Evolutionary conservation across 1,140 invertebrate species (phyloP), one percentile per base, ranked within the genome.

Genomic region (Drosophila lacertosa): DNA sequence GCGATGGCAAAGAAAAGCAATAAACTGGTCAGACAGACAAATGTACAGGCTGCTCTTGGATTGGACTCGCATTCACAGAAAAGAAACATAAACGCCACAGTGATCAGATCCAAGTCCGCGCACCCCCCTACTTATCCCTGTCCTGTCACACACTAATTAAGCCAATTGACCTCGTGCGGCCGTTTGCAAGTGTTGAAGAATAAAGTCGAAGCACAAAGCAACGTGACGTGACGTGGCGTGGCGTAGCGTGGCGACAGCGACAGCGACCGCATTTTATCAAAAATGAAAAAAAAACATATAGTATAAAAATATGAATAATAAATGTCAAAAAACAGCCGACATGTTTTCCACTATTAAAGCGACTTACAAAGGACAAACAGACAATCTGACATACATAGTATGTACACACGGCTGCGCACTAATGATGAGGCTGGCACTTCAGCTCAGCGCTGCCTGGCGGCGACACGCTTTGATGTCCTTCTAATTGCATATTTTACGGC

Each of bases 401-500:
- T 40, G 47, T 63, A 53, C 51, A 64, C 40, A 39, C 47, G 48
- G 40, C n/a, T 55, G 55, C 48, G 69, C 82, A 71, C 82, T 88
- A 81, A 86, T 81, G 77, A 86, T 81, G 77, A 77, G 68, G 45
- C 68, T 59, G 62, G 51, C 40, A 42, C 75, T 75, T 73, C 39
- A 73, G 45, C 39, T 45, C 33, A 40, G 15, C 9, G 47, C 53
- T 3, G 1, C 54, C 44, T 47, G 53, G 40, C 57, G 63, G 68
- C 47, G 33, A 33, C 44, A 59, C 55, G 82, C 82, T 88, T 88
- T 88, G 82, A 88, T 88, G 83, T 89, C 66, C 81, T 82, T 88
- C 82, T 88, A 88, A 88, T 88, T 88, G 82, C 82, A 88, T 88
- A 88, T 88, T 88, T 88, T 88, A 88, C 77, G 86, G 82, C 71